Evolutionary conservation across 2,888 invertebrate species (phyloP), one percentile per base, ranked within the genome.

Genomic region (Lordiphosa fenestrarum): DNA sequence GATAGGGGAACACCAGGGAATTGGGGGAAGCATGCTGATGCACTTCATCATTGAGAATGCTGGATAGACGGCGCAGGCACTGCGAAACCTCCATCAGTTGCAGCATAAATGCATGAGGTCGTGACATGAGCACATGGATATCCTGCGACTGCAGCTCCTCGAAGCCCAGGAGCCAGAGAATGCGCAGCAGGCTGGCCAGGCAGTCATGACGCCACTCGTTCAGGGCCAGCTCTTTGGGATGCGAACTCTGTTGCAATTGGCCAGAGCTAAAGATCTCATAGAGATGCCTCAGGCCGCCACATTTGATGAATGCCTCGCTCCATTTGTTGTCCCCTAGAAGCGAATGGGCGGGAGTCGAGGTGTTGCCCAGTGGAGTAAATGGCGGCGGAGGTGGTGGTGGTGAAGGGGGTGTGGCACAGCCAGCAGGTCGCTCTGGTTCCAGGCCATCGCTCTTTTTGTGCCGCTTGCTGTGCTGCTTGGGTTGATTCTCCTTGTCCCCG

Each of bases 181-280:
- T 92, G 84, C 97, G 95, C 51, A 98, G 88, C 7, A 98, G 90
- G 69, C 95, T 94, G 3, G 97, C 97, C 25, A 98, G 91, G 84
- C 97, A 98, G 87, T 98, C 98, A 87, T 97, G 97, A 53, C 97
- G 94, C 98, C 98, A 98, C 90, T 98, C 96, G 58, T 89, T 90
- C 2, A 88, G 69, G 7, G 84, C 73, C 37, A 85, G 60, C 47
- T 88, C 89, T 42, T 81, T 81, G 75, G 94, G 94, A 70, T 96
- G 95, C 51, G 95, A 93, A 21, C 93, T 93, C 53, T 93, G 93
- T 90, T 96, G 95, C 63, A 96, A 88, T 38, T 93, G 93, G 39
- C 95, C 96, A 33, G 95, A 96, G 92, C 96, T 95, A 90, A 98
- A 97, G 70, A 98, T 97, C 87, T 96, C 95, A 87, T 96, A 97